Evolutionary conservation across 2,113 vertebrate genomes (phyloP), one percentile per base, ranked within the genome.

Genomic region (Mus pahari): DNA sequence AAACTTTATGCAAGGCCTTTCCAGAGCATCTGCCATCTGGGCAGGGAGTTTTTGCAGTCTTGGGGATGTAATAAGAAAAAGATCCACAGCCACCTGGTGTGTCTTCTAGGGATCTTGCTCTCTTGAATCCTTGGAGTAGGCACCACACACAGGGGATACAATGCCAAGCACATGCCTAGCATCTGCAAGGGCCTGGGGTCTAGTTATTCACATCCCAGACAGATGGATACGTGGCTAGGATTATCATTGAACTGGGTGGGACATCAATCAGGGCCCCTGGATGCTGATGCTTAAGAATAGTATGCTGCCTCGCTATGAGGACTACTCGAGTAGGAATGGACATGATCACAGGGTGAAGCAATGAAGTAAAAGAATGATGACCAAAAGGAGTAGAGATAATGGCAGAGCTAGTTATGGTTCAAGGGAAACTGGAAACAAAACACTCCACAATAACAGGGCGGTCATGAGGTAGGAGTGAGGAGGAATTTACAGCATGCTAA

Each of bases 381-480:
- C 26, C 60, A 53, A 24, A 93, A 48, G 50, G 77, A 42, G 28
- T 31, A 86, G 60, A 75, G 48, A 90, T 88, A 84, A 79, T 13
- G 3, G 70, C 36, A 48, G 48, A 7, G 36, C 1, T 55, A 50
- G 86, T 86, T 93, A 68, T 62, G 36, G 82, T 94, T 87, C 39
- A 87, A 87, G 95, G 50, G 58, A 96, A 71, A 22, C 53, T 77
- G 26, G 70, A 83, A 88, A 78, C 64, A 82, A 96, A 93, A 75
- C 55, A 78, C 7, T 81, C 42, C 39, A 53, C 14, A 39, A 14
- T 55, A 89, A 79, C 3, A 83, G 90, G 73, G 48, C 89, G 87
- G 58, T 48, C 82, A 26, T 12, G 28, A 79, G 11, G 73, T 48
- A 95, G 53, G 89, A 78, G 42, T 83, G 36, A n/a, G 31, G 16